Base-by-base conservation (phyloP, 2,113 vertebrate genomes). In the Dicrurus megarhynchus region DNA sequence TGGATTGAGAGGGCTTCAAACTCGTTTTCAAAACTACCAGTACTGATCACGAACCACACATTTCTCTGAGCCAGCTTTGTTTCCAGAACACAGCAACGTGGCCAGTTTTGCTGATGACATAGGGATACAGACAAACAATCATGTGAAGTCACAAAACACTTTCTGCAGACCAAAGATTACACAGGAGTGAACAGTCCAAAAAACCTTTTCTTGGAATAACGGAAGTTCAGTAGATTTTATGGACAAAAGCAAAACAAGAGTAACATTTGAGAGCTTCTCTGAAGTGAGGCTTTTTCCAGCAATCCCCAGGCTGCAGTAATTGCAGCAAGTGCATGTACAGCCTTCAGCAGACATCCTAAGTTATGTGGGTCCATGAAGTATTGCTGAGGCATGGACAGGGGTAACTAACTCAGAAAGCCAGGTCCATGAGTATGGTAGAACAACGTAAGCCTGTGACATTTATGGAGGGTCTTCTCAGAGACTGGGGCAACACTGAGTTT, bases 281-380 rank as follows among this genome's bases (percentile, higher is more conserved):
- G 37, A 73, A 90, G 18, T 16, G 32, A 35, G 11, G 9, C 3
- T 68, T 79, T 82, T 82, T 24, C 53, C 57, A 93, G 7, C 30
- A 65, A 46, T n/a, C 19, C 8, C 18, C 16, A 23, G 39, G 47
- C 4, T 28, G 12, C 16, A 64, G 32, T 57, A 81, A 49, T 18
- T 76, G 16, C 56, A 76, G 30, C 6, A 65, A 91, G 21, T 0
- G 1, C 14, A 6, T 16, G 10, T 63, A 21, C 2, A 0, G 7
- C 22, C 21, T n/a, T 26, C 3, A 74, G n/a, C 16, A 65, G 53
- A 27, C 6, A 2, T 85, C 65, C 9, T 6, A 53, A 90, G 15
- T 3, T 21, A 13, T 6, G 32, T 69, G 14, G 15, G 1, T 64
- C 41, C 53, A 7, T 21, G 41, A 64, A 60, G 10, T 13, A 35